These are phyloP conservation scores for Macrotus californicus DNA, from an alignment of 2,113 vertebrate genomes.

Conservation along the genomic window DNA sequence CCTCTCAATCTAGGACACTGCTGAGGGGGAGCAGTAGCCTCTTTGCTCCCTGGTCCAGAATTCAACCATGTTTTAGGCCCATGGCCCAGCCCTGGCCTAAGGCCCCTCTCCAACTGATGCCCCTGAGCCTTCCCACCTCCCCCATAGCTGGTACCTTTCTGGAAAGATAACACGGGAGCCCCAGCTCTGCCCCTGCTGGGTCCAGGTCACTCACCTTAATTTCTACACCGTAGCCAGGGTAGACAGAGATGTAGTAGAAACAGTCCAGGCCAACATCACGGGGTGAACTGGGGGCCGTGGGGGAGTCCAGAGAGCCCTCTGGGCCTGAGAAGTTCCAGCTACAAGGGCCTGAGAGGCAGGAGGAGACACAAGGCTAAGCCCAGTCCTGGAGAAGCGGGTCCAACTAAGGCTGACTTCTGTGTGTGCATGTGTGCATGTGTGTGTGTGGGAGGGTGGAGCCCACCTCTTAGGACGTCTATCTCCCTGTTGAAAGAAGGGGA, in stretches of 20 bases:
- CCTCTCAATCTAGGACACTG: background rate
- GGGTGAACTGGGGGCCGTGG: slow-evolving; percentile 70
- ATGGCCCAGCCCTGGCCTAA: background rate
- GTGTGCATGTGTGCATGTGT: background rate
- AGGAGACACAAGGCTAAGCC: slow-evolving; percentile 39
- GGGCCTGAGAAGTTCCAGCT: slow-evolving; percentile 88
- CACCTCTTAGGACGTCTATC: background rate
- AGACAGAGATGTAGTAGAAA: slow-evolving; percentile 89
- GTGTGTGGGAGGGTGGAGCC: background rate
- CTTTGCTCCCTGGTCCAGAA: background rate
- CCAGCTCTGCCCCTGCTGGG: background rate
- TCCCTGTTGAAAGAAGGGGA: background rate
- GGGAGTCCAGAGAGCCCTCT: slow-evolving; percentile 88
- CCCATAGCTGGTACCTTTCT: background rate
- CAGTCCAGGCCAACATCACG: slow-evolving; percentile 86
- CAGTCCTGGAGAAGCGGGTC: background rate
- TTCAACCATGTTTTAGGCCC: background rate
- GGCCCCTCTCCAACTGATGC: background rate
- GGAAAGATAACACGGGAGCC: background rate
- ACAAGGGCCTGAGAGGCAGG: slow-evolving; percentile 83
- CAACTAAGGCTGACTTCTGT: background rate
- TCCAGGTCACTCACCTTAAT: slow-evolving; percentile 85
- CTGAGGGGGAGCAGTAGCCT: background rate
- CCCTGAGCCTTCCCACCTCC: background rate
- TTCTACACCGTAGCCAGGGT: slow-evolving; percentile 93